Evolutionary conservation across 2,888 invertebrate genomes (phyloP).

Genomic region (Cryptus armator): DNA sequence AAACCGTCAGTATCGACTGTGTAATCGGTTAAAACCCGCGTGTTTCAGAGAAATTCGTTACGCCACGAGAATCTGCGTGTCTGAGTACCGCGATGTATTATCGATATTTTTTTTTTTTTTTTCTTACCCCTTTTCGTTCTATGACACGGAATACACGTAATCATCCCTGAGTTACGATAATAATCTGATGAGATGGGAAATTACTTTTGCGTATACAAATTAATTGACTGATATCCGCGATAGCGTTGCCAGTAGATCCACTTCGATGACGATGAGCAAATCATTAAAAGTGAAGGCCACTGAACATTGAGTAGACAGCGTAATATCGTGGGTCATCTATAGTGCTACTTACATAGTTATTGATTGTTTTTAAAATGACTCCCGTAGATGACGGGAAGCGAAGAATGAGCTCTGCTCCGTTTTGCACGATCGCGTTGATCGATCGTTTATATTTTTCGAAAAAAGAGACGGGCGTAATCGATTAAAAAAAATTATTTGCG

Average conservation of each 20-base stretch:
- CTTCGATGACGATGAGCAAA: neutral
- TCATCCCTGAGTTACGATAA: neutral
- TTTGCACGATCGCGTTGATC: conserved; percentile 49
- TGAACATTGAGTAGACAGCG: neutral
- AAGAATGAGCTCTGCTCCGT: conserved; percentile 39
- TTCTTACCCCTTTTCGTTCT: too few species aligned
- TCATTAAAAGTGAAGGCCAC: neutral
- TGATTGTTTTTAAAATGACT: conserved; percentile 61
- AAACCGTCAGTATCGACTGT: neutral
- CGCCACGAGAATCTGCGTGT: neutral
- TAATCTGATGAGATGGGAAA: neutral
- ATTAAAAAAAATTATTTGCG: neutral
- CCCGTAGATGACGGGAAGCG: neutral
- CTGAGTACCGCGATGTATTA: neutral
- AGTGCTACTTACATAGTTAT: conserved; percentile 37
- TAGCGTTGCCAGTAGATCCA: too few species aligned
- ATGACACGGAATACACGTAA: neutral
- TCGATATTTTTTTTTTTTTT: neutral
- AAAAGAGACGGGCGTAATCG: conserved; percentile 31
- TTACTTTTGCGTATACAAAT: neutral
- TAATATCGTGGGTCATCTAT: conserved; percentile 7
- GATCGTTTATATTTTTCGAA: conserved; percentile 20
- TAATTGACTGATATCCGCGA: too few species aligned
- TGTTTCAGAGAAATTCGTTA: neutral
- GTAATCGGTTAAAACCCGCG: neutral